phyloP scores from a whole-genome alignment of 2,113 vertebrate genomes.

The Pseudopipra pipra region DNA sequence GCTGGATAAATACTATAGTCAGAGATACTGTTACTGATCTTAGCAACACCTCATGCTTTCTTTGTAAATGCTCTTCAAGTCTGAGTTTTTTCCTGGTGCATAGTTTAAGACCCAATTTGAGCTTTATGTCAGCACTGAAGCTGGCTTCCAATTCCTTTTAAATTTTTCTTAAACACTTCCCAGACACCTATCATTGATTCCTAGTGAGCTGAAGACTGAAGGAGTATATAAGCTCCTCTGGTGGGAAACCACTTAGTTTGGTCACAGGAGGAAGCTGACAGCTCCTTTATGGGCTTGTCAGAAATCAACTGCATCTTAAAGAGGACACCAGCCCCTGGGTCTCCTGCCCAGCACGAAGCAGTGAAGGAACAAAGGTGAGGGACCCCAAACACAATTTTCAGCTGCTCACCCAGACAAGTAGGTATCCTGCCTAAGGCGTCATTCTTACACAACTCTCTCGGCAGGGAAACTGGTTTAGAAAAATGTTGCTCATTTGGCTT shows the following conservation, averaged over 20 bases:
- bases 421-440: constrained; percentile 20
- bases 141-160: neutral
- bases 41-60: neutral
- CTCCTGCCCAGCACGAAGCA: neutral
- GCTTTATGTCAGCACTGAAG: neutral
- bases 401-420: neutral
- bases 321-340: neutral
- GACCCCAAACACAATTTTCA: neutral
- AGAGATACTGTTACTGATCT: neutral
- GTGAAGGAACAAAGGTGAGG: neutral
- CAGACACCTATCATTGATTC: neutral
- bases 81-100: neutral
- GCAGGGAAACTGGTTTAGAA: constrained; percentile 35
- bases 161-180: neutral
- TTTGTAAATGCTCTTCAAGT: neutral
- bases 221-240: neutral
- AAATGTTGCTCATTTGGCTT: constrained; percentile 42
- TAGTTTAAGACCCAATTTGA: neutral
- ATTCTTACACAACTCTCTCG: neutral
- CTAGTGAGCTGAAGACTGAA: neutral
- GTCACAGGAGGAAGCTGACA: constrained; percentile 1
- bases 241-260: neutral
- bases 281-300: neutral
- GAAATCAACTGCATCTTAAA: neutral
- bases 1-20: neutral